Evolutionary conservation across 2,797 vertebrate genomes (phyloP), one percentile per base, ranked within the genome.

Genomic region (Pseudochirops corinnae): DNA sequence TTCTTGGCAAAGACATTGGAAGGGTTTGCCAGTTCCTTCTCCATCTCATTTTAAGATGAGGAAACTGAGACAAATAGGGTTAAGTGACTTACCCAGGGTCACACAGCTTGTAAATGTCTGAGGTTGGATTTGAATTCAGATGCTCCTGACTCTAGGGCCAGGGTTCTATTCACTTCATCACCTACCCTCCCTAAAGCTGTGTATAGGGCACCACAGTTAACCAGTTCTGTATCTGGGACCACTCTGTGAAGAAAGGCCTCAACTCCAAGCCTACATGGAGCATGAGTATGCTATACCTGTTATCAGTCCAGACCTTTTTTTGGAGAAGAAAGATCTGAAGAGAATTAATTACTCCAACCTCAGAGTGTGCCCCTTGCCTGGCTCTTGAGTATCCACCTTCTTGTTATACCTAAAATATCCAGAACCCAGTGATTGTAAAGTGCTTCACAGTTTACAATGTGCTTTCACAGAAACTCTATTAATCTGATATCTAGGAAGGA

Each of bases 1-100:
- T 74, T 74, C n/a, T 74, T 74, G 16, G 67, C 16, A 74, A 74
- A 74, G 28, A 39, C 1, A 39, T 6, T 39, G n/a, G 67, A 39
- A 18, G 14, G 16, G 67, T 74, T 74, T 21, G 0, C n/a, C n/a
- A 74, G 39, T 39, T 74, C n/a, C 67, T 74, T 74, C n/a, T 74
- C 5, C 67, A 74, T n/a, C 56, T 31, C 21, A 91, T 53, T 97
- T 95, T 55, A 94, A 93, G 39, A 52, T 95, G 57, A 93, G 92
- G 93, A 93, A 95, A 96, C 31, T 12, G 21, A 93, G 33, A 26
- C 28, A 94, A 28, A 93, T 14, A 90, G 82, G 24, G 82, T 94
- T 67, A 92, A 6, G 56, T 93, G 52, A 93, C 62, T 60, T 74
- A 62, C 91, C 90, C 74, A 39, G 18, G 18, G 53, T 56, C 5